phyloP scores from a whole-genome alignment of 2,797 vertebrate species.

The Cuniculus paca region DNA sequence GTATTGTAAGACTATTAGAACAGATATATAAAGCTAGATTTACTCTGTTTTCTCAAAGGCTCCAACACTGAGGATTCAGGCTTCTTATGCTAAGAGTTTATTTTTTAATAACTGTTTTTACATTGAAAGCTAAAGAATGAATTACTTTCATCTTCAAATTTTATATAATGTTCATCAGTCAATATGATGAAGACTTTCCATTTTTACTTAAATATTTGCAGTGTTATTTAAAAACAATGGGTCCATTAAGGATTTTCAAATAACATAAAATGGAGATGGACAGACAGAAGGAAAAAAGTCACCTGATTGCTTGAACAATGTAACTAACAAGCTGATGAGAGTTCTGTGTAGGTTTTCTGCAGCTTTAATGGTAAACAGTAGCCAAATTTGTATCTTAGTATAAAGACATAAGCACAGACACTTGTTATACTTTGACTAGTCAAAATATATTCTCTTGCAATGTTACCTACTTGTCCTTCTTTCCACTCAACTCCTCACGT shows the following conservation, averaged over 20 bases:
- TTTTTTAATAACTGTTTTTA: constrained; percentile 58
- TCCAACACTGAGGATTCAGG: constrained; percentile 43
- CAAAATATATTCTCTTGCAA: background rate
- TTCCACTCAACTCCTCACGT: background rate
- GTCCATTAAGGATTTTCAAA: constrained; percentile 51
- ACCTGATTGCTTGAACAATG: background rate
- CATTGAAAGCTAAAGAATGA: constrained; percentile 64
- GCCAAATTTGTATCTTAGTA: background rate
- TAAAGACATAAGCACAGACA: background rate
- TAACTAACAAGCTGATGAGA: background rate
- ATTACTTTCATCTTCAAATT: constrained; percentile 72
- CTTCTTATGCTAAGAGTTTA: constrained; percentile 41
- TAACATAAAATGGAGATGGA: background rate
- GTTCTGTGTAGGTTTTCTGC: background rate
- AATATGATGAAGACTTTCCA: constrained; percentile 62
- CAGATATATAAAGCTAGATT: constrained; percentile 71
- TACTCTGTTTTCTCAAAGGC: constrained; percentile 74
- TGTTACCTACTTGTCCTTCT: background rate
- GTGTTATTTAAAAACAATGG: constrained; percentile 21
- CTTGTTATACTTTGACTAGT: background rate
- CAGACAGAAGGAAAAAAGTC: background rate
- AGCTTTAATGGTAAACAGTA: background rate
- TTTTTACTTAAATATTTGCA: constrained; percentile 66
- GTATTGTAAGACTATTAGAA: constrained; percentile 69
- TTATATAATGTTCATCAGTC: constrained; percentile 58